Evolutionary conservation across 92 coral and sea anemone genomes (phyloP).

Genomic region (Umimayanthus kanabou): DNA sequence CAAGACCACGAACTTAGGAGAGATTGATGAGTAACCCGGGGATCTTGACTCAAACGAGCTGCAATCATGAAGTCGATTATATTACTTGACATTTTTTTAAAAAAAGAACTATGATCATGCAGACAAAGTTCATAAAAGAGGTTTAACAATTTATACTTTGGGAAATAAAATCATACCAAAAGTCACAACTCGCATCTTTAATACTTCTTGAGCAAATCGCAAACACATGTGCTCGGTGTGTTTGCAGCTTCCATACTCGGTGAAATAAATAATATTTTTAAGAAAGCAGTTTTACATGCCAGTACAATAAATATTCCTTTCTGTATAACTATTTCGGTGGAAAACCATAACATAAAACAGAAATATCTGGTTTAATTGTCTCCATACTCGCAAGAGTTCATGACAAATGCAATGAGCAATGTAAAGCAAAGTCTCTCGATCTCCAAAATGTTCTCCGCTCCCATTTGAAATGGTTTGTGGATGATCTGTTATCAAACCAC

Average conservation of each 20-base stretch:
- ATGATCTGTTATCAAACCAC: too few relatives aligned
- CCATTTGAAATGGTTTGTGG: background rate
- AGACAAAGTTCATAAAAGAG: background rate
- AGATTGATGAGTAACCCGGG: background rate
- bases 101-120: background rate
- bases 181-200: too few relatives aligned
- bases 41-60: background rate
- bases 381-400: background rate
- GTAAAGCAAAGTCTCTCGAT: background rate
- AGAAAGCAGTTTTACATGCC: background rate
- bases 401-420: background rate
- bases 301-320: constrained; percentile 26
- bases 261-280: constrained; percentile 9
- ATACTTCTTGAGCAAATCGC: background rate
- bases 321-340: background rate
- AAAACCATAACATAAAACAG: background rate
- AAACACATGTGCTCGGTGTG: background rate
- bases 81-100: background rate
- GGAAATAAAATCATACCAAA: constrained; percentile 7
- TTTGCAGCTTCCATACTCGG: background rate
- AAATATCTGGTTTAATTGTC: background rate
- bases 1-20: background rate
- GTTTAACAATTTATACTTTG: background rate
- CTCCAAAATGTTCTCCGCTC: background rate
- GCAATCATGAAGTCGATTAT: background rate